A percentile compares a stretch with the other conserved stretches of the same genome.
These are phyloP conservation scores for Lepisosteus oculatus DNA, from an alignment of 2,113 vertebrate genomes.

Conservation along the genomic window DNA sequence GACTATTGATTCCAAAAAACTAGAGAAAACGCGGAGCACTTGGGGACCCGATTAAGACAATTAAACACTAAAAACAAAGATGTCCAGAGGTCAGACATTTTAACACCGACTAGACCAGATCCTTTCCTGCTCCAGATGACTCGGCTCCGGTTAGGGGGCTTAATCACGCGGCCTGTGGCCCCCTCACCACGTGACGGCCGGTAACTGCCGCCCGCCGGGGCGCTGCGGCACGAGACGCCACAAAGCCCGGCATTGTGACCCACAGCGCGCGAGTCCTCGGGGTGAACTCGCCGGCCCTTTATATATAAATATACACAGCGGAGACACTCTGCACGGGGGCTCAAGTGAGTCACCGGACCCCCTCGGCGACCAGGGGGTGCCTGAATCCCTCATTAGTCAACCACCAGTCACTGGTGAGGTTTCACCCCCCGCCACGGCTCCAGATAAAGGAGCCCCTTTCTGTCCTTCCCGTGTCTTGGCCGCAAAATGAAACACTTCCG, in stretches of 20 bases:
- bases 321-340: slow-evolving; percentile 20
- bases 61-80: not conserved
- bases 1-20: too few species aligned
- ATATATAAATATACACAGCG: slow-evolving; percentile 27
- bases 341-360: slow-evolving; percentile 46
- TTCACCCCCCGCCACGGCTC: too few species aligned
- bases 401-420: slow-evolving; percentile 50
- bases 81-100: too few species aligned
- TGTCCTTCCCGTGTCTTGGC: too few species aligned
- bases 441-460: too few species aligned
- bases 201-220: slow-evolving; percentile 47
- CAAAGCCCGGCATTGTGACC: slow-evolving; percentile 55
- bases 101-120: too few species aligned
- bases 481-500: too few species aligned
- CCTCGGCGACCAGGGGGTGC: slow-evolving; percentile 20
- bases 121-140: too few species aligned
- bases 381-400: slow-evolving; percentile 50
- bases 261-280: slow-evolving; percentile 21
- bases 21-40: not conserved
- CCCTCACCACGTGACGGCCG: slow-evolving; percentile 25
- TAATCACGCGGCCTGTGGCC: slow-evolving; percentile 28
- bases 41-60: slow-evolving; percentile 2
- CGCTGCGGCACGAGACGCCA: slow-evolving; percentile 36
- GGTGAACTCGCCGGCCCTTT: slow-evolving; percentile 21
- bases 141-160: too few species aligned